Evolutionary conservation across 2,113 vertebrate species (phyloP), one percentile per base, ranked within the genome.

Genomic region (Ciconia stormi): DNA sequence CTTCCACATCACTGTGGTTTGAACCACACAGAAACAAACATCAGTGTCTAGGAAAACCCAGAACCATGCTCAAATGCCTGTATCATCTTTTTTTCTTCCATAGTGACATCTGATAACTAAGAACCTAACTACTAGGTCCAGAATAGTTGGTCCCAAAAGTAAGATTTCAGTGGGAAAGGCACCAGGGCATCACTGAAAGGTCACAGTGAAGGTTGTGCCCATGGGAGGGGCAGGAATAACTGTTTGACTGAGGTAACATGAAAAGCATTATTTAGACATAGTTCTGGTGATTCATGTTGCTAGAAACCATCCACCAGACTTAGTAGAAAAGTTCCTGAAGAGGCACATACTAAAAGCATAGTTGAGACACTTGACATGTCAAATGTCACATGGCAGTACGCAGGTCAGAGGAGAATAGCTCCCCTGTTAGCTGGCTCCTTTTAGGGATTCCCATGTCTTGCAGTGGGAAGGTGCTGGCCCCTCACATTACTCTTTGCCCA

Each of bases 351-450:
- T 62, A 8, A 71, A 76, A 82, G 9, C 32, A 44, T 7, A 56
- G 9, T 11, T 0, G 0, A 82, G 17, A 61, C 16, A 23, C 20
- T 70, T n/a, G 16, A 69, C 6, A 29, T 1, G 0, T 32, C 38
- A 22, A 67, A 46, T 53, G 20, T 52, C 42, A 16, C 0, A 0
- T 32, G 18, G 16, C 32, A 15, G 3, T 0, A 5, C 15, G 34
- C 4, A 38, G 21, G 25, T 30, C 14, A 55, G 38, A 73, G 38
- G 6, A 78, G 27, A 26, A 2, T 16, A 29, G 18, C 11, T 69
- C 17, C n/a, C 14, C 12, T 13, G 26, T 19, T 25, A 47, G 16
- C 30, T 38, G 3, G 7, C 11, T 67, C 4, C 15, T 66, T 72
- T 52, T 13, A 67, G 38, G 87, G 27, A 49, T 53, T 67, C 38